Evolutionary conservation across 2,888 invertebrate species (phyloP).

Genomic region (Spialia ferax): DNA sequence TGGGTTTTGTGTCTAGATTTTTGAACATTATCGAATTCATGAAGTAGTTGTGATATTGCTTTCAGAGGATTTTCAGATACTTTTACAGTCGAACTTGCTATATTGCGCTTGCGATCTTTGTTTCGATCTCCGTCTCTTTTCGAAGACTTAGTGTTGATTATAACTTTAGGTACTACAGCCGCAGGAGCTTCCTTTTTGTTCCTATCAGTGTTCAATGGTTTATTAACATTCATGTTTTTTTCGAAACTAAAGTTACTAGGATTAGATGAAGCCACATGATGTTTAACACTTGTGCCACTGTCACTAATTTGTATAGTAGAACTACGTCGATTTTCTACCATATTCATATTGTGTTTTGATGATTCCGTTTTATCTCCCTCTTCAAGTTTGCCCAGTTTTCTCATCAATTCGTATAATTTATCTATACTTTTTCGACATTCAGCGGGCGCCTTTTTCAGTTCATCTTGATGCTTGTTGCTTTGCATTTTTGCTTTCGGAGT

Average conservation of each 20-base stretch:
- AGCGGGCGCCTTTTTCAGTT: conserved; percentile 54
- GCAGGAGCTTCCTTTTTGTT: conserved; percentile 46
- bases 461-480: conserved; percentile 15
- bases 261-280: conserved; percentile 61
- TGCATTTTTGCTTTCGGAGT: conserved; percentile 41
- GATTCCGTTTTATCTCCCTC: conserved; percentile 19
- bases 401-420: conserved; percentile 73
- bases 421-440: conserved; percentile 76
- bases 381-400: conserved; percentile 55
- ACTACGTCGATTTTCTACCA: conserved; percentile 46
- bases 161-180: conserved; percentile 66
- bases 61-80: conserved; percentile 67
- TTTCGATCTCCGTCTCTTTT: conserved; percentile 56
- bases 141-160: conserved; percentile 62
- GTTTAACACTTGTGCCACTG: conserved; percentile 71
- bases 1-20: conserved; percentile 58
- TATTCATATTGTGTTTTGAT: conserved; percentile 41
- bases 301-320: conserved; percentile 61
- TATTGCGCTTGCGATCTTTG: conserved; percentile 54
- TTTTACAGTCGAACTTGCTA: conserved; percentile 48
- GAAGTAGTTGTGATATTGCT: conserved; percentile 75
- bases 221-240: conserved; percentile 48
- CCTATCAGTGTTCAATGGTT: conserved; percentile 2
- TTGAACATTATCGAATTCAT: conserved; percentile 72
- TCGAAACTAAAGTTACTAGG: conserved; percentile 63